A percentile compares a stretch with the other conserved stretches of the same genome.
These are phyloP conservation scores for Trilocha varians DNA, from an alignment of 2,888 invertebrate genomes.

Conservation along the genomic window DNA sequence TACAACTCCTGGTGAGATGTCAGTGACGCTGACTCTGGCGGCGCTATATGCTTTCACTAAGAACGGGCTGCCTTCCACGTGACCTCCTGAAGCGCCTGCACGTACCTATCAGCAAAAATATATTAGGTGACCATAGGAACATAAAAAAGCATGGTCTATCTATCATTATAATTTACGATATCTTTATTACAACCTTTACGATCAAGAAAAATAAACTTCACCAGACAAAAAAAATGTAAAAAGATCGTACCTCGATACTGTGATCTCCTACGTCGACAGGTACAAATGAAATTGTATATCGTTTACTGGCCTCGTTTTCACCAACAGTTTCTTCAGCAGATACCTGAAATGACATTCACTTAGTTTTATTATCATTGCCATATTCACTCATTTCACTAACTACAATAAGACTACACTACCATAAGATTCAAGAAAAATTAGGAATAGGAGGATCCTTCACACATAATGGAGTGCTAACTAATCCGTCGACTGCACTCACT, in stretches of 20 bases:
- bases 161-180: too few species aligned
- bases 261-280: slow-evolving; percentile 95
- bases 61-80: slow-evolving; percentile 96
- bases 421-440: too few species aligned
- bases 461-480: too few species aligned
- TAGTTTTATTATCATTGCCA: too few species aligned
- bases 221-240: too few species aligned
- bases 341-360: too few species aligned
- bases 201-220: too few species aligned
- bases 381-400: too few species aligned
- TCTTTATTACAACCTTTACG: too few species aligned
- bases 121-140: not conserved
- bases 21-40: slow-evolving; percentile 93
- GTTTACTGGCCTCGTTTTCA: slow-evolving; percentile 64
- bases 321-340: slow-evolving; percentile 64
- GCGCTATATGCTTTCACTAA: slow-evolving; percentile 97
- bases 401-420: too few species aligned
- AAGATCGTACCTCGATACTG: slow-evolving; percentile 87
- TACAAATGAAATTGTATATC: slow-evolving; percentile 80
- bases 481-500: too few species aligned
- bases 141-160: not conserved
- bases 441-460: too few species aligned
- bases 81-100: slow-evolving; percentile 77
- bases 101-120: slow-evolving; percentile 36
- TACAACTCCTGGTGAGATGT: slow-evolving; percentile 91